Evolutionary conservation across 2,888 invertebrate genomes (phyloP).

Genomic region (Nowickia ferox): DNA sequence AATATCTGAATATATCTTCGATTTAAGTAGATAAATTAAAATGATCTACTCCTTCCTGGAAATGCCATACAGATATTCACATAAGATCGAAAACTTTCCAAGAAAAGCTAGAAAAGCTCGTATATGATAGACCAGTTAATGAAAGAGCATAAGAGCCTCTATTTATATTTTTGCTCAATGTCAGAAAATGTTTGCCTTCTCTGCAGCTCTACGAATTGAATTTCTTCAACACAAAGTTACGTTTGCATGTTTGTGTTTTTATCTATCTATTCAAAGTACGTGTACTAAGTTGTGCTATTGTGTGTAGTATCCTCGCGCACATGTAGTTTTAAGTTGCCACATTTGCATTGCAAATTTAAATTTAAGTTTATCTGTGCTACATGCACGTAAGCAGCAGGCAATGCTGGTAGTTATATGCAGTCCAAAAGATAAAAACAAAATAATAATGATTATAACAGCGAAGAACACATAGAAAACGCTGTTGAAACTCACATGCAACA

Average conservation of each 20-base stretch:
- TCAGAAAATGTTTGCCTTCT: neutral
- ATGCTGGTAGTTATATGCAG: slow-evolving; percentile 49
- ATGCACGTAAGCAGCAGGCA: slow-evolving; percentile 54
- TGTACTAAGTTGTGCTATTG: slow-evolving; percentile 31
- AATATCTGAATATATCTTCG: too few relatives aligned
- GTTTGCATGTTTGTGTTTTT: slow-evolving; percentile 13
- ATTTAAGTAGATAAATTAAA: too few relatives aligned
- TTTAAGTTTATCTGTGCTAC: slow-evolving; percentile 65
- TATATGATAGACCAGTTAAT: too few relatives aligned
- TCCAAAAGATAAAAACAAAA: neutral
- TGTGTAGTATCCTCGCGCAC: slow-evolving; percentile 3
- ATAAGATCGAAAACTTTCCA: too few relatives aligned
- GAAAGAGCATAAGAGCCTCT: too few relatives aligned
- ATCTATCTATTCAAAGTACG: neutral
- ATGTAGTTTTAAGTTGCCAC: slow-evolving; percentile 42
- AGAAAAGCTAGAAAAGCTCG: too few relatives aligned
- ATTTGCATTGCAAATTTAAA: slow-evolving; percentile 71
- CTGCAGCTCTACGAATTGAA: neutral
- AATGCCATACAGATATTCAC: too few relatives aligned
- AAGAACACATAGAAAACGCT: slow-evolving; percentile 21
- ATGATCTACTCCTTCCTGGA: too few relatives aligned
- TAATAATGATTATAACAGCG: slow-evolving; percentile 22
- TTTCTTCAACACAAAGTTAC: slow-evolving; percentile 35
- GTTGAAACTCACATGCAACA: slow-evolving; percentile 29
- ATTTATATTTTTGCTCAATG: too few relatives aligned